Evolutionary conservation across 2,113 vertebrate species (phyloP), one percentile per base, ranked within the genome.

Genomic region (Mixornis gularis): DNA sequence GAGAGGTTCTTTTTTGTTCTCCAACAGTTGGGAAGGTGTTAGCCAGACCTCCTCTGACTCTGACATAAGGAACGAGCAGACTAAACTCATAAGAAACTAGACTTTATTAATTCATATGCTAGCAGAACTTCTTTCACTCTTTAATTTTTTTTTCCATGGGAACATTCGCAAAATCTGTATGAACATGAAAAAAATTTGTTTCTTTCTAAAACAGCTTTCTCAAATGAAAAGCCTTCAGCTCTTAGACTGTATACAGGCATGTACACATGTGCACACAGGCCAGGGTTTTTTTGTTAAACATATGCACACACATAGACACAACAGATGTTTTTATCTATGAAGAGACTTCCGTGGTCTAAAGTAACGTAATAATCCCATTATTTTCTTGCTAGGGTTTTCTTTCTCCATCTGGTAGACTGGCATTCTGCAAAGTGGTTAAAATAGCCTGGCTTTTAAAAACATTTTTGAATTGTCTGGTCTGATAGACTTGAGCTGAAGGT

Each of bases 391-490:
- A 27, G n/a, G 12, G 6, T 65, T 89, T 89, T 80, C 58, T 72
- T 68, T 85, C 69, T 78, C 32, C 18, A 41, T 27, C 38, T 69
- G 53, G 30, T 78, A 78, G 51, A 41, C 29, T 72, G 79, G 44
- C 41, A 56, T 72, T 74, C 62, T 76, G 53, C 14, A 26, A 68
- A 73, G 34, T 46, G 13, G 18, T 70, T 93, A 68, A 53, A 68
- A 71, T 71, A 91, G 24, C 29, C 24, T 55, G 32, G 43, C 70
- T 74, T 79, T 83, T 71, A 59, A 88, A 95, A 83, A 38, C 36
- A 34, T 83, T 90, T 90, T 93, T n/a, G 51, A 78, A 36, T 83
- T 71, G 17, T 82, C 73, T 88, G 17, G 19, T 79, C 41, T 88
- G 36, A 41, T 65, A 79, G 59, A 68, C 49, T 80, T 78, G 22